A percentile compares a stretch with the other conserved stretches of the same genome.
Conservation (phyloP, 2,797 vertebrate species). For the Liasis olivaceus region DNA sequence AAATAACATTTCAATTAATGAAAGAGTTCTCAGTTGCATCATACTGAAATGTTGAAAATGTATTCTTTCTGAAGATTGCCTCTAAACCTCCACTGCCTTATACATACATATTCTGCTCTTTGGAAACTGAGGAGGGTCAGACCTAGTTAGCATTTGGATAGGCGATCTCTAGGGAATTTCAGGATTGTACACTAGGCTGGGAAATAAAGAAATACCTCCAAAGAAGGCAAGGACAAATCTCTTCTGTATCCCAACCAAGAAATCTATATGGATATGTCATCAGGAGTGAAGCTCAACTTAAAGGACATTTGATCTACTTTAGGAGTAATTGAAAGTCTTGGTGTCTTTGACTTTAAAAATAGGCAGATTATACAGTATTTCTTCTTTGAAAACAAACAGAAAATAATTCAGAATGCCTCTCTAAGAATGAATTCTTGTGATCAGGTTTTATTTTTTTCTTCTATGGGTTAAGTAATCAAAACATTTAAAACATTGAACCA, state of each 20-base stretch:
- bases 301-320: neutral
- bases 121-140: neutral
- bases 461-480: neutral
- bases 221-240: neutral
- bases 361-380: neutral
- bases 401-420: neutral
- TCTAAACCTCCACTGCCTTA: constrained; percentile 5
- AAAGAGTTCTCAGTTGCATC: constrained; percentile 13
- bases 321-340: neutral
- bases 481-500: neutral
- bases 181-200: neutral
- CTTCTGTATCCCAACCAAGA: neutral
- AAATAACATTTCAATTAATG: constrained; percentile 8
- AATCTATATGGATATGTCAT: neutral
- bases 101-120: constrained; percentile 12
- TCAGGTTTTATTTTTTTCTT: neutral
- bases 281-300: neutral
- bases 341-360: neutral
- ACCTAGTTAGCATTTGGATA: neutral
- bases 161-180: neutral
- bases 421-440: neutral
- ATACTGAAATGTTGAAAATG: constrained; percentile 13
- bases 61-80: constrained; percentile 32
- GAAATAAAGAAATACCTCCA: neutral
- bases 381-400: neutral